Evolutionary conservation across 2,888 invertebrate species (phyloP).

Genomic region (Diabrotica balteata): DNA sequence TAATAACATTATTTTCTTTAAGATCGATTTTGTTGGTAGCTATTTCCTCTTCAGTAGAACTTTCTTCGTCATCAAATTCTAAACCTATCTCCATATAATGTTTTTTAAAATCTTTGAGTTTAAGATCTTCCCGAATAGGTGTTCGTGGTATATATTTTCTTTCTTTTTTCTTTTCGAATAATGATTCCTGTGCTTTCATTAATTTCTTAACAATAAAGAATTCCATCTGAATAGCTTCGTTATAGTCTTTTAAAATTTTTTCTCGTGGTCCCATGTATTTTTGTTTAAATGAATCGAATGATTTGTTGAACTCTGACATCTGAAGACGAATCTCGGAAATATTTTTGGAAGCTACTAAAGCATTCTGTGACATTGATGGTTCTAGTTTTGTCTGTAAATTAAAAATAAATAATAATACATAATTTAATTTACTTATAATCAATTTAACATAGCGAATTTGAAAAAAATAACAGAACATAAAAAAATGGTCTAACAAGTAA

Average conservation of each 20-base stretch:
- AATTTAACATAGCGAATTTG: no score
- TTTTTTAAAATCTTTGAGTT: constrained; percentile 35
- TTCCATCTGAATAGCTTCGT: constrained; percentile 47
- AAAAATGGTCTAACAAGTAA: no score
- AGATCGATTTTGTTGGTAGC: constrained; percentile 5
- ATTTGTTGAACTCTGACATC: constrained; percentile 43
- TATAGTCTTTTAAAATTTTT: constrained; percentile 49
- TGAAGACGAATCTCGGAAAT: constrained; percentile 46
- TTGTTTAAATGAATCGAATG: constrained; percentile 44
- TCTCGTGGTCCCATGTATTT: constrained; percentile 37
- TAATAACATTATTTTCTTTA: not conserved
- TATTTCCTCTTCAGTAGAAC: constrained; percentile 23
- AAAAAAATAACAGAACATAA: no score
- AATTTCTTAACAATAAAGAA: constrained; percentile 41
- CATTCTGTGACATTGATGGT: constrained; percentile 32
- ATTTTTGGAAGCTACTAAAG: constrained; percentile 41
- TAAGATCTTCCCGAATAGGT: constrained; percentile 25
- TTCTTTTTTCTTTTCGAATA: constrained; percentile 20
- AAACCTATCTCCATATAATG: constrained; percentile 44
- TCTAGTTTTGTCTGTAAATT: constrained; percentile 18
- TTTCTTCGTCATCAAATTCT: constrained; percentile 30
- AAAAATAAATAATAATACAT: not conserved
- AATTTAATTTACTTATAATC: not conserved
- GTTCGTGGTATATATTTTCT: not conserved
- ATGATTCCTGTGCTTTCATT: constrained; percentile 30